These are phyloP conservation scores for Scytalopus superciliaris DNA, from an alignment of 2,113 vertebrate species.

Conservation along the genomic window DNA sequence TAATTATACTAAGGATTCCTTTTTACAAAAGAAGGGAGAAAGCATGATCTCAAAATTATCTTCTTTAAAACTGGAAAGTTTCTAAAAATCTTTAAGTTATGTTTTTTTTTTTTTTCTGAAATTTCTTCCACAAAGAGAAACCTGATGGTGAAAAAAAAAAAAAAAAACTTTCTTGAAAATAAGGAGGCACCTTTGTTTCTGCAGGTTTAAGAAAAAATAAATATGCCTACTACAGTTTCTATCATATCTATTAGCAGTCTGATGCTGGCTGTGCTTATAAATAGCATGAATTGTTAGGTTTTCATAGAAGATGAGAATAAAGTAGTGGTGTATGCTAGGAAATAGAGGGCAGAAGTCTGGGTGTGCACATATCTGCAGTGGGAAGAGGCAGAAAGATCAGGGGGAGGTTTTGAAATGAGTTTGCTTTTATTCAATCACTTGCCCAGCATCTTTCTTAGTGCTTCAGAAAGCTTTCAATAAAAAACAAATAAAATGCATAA, in stretches of 20 bases:
- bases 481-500: slow-evolving; percentile 63
- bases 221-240: not conserved
- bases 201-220: not conserved
- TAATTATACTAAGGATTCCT: not conserved
- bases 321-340: not conserved
- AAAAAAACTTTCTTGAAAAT: not conserved
- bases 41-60: not conserved
- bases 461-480: slow-evolving; percentile 66
- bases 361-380: not conserved
- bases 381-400: not conserved
- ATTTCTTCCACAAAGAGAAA: not conserved
- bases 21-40: not conserved
- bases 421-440: slow-evolving; percentile 51
- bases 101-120: not conserved
- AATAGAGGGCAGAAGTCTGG: not conserved
- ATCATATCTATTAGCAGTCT: not conserved
- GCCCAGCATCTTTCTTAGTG: not conserved
- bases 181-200: not conserved
- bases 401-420: not conserved
- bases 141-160: not conserved
- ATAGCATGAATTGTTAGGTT: not conserved
- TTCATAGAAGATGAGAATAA: not conserved
- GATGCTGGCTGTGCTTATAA: not conserved
- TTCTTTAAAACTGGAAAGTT: not conserved
- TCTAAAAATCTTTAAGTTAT: not conserved